Percentiles rank a stretch among this genome's conserved stretches.
Conservation (phyloP, 92 coral and sea anemone genomes). For the Micromussa lordhowensis region DNA sequence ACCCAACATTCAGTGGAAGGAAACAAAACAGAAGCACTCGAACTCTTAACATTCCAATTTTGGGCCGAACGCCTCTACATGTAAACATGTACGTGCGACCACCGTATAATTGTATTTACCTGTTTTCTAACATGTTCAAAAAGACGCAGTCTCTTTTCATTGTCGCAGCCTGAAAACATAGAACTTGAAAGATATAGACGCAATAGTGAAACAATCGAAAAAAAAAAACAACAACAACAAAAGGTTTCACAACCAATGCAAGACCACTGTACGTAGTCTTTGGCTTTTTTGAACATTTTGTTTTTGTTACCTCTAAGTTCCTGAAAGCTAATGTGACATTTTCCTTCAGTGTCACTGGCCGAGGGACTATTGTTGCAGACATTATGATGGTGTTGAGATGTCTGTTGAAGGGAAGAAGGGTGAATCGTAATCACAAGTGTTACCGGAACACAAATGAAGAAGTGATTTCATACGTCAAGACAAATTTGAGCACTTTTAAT, state of each 20-base stretch:
- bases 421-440: too few relatives aligned
- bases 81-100: too few relatives aligned
- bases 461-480: too few relatives aligned
- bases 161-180: not conserved
- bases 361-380: not conserved
- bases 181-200: not conserved
- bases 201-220: not conserved
- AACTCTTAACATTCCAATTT: too few relatives aligned
- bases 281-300: not conserved
- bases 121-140: not conserved
- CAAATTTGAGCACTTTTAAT: too few relatives aligned
- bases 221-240: not conserved
- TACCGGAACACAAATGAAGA: too few relatives aligned
- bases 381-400: not conserved
- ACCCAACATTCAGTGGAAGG: too few relatives aligned
- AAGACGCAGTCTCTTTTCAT: not conserved
- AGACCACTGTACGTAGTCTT: not conserved
- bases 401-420: not conserved
- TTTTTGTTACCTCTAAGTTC: not conserved
- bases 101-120: not conserved
- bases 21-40: too few relatives aligned
- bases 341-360: not conserved
- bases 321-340: not conserved
- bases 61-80: too few relatives aligned
- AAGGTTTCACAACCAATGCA: not conserved